Evolutionary conservation across 35 echinoderm and acorn worm genomes (phyloP), one percentile per base, ranked within the genome.

Genomic region (Eucidaris tribuloides): DNA sequence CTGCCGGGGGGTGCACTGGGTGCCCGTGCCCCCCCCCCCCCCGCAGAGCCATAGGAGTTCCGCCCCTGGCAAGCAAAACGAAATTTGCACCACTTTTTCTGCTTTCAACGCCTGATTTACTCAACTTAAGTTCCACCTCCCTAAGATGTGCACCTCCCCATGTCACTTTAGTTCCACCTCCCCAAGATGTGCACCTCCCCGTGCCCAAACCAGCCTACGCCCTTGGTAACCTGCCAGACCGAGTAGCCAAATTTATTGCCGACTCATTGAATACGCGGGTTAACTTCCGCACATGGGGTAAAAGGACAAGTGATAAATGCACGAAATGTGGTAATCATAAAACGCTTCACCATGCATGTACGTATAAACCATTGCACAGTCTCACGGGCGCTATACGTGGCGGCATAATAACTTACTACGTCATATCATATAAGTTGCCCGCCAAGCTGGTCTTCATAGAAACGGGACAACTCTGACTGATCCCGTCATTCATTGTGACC

Each of bases 251-350:
- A n/a, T 52, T 52, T n/a, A 52, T 52, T 11, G n/a, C 48, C 9
- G 48, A 52, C 48, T 52, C 48, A n/a, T n/a, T n/a, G 48, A 52
- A 52, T 52, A 70, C 64, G 31, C 64, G 64, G 3, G 64, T 34
- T 33, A 70, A 70, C 37, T 38, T 70, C 27, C 4, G 29, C 37
- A 70, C 64, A 70, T 38, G 64, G 64, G 64, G 64, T 70, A 70
- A 70, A 19, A 70, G 64, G 64, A 33, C 64, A 38, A 70, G 35
- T 32, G 64, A 70, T 70, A 70, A 34, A 19, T 70, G 64, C 64
- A 70, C 64, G 19, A 70, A 70, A 70, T 70, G 64, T 70, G 7
- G 64, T 70, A 70, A 70, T 5, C 64, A 34, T 70, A 34, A 70
- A 25, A 70, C 64, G 37, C 64, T 30, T 11, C 48, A 52, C n/a